phyloP scores from a whole-genome alignment of 2,113 vertebrate species.

The Marmota monax region DNA sequence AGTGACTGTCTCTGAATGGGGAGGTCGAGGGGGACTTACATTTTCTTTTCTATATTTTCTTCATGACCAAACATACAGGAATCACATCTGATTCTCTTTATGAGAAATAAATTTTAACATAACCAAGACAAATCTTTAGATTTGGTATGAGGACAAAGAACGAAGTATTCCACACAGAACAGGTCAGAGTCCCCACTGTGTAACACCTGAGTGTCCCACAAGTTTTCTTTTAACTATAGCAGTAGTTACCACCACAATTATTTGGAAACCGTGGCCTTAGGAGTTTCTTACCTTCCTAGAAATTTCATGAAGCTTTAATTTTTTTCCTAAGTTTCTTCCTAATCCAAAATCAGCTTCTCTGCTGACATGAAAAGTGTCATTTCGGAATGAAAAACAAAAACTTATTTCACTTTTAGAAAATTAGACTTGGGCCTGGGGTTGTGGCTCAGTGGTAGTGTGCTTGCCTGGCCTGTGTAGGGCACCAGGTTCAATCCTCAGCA shows the following conservation, averaged over 20 bases:
- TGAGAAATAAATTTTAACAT: background rate
- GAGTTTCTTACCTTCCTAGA: background rate
- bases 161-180: background rate
- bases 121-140: background rate
- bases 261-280: background rate
- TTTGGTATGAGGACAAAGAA: background rate
- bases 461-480: too few relatives aligned
- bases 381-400: background rate
- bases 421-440: background rate
- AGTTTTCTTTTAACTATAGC: background rate
- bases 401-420: background rate
- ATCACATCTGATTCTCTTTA: background rate
- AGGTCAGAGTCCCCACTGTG: background rate
- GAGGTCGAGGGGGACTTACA: background rate
- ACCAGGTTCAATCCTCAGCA: too few relatives aligned
- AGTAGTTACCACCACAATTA: background rate
- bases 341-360: background rate
- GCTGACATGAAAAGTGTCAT: background rate
- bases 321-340: background rate
- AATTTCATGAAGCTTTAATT: background rate
- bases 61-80: background rate
- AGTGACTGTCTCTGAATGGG: background rate
- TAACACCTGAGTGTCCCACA: background rate
- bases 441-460: too few relatives aligned
- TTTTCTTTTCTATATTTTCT: background rate